Conservation (phyloP, 2,797 vertebrate species). For the Rhadinocentrus ornatus region DNA sequence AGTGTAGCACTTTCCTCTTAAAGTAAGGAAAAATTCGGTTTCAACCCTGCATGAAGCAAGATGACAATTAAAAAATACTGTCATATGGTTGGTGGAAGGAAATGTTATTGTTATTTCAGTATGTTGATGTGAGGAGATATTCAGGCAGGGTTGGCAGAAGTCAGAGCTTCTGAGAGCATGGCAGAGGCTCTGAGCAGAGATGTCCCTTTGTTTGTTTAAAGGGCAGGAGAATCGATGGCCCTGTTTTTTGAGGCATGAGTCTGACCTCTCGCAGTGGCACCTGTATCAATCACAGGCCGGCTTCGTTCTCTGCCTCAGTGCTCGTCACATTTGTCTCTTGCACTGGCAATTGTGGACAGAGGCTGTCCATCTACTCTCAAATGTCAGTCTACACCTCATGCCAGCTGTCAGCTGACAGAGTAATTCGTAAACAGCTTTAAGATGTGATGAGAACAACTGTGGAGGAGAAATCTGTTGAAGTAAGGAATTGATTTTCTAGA, state of each 20-base stretch:
- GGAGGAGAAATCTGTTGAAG: constrained; percentile 38
- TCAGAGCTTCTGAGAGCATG: constrained; percentile 43
- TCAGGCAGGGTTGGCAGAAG: constrained; percentile 50
- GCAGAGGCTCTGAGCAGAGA: constrained; percentile 51
- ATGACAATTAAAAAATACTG: constrained; percentile 35
- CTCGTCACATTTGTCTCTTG: constrained; percentile 75
- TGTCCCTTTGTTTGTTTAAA: constrained; percentile 84
- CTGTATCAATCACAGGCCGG: constrained; percentile 77
- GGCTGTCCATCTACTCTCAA: constrained; percentile 65
- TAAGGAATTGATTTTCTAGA: constrained; percentile 35
- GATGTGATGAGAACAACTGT: constrained; percentile 41
- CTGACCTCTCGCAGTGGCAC: constrained; percentile 81
- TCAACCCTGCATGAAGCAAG: constrained; percentile 2
- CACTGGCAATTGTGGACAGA: constrained; percentile 29
- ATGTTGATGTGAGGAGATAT: constrained; percentile 50
- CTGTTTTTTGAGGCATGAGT: constrained; percentile 80
- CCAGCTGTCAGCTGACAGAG: constrained; percentile 50
- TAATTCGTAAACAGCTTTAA: constrained; percentile 58
- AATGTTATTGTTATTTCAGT: constrained; percentile 15
- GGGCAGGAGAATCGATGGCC: constrained; percentile 81
- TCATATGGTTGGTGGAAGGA: constrained; percentile 1
- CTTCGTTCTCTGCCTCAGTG: constrained; percentile 70
- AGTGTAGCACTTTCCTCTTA: constrained; percentile 22
- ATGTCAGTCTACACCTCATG: constrained; percentile 67
- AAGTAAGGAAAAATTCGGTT: constrained; percentile 18